Percentiles rank a stretch among this genome's conserved stretches.
Conservation (phyloP, 1,140 invertebrate species). For the Lepidostoma basale region DNA sequence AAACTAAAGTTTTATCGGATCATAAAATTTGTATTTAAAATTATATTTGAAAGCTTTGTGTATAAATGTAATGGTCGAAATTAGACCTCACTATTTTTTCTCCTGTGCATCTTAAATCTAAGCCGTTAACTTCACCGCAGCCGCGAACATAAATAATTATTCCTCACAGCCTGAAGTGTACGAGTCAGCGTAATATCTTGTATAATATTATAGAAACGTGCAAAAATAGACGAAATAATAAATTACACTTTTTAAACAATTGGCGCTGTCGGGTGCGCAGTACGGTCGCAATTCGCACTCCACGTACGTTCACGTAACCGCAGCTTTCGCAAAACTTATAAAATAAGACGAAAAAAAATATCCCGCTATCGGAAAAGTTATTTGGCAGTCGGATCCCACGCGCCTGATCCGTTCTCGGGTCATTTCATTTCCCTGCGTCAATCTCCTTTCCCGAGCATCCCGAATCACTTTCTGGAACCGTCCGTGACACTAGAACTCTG, state of each 20-base stretch:
- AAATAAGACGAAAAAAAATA: slow-evolving; percentile 44
- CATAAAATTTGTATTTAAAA: no score
- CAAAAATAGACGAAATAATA: slow-evolving; percentile 24
- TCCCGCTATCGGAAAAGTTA: slow-evolving; percentile 43
- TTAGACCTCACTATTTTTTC: no score
- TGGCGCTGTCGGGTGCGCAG: slow-evolving; percentile 7
- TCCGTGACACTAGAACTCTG: slow-evolving; percentile 8
- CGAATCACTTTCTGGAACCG: slow-evolving; percentile 8
- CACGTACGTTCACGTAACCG: slow-evolving; percentile 38
- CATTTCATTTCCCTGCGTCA: slow-evolving; percentile 36
- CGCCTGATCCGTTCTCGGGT: slow-evolving; percentile 30
- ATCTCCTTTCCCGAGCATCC: slow-evolving; percentile 7
- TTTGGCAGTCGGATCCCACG: slow-evolving; percentile 44
- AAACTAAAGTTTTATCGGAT: no score
- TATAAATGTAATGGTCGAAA: no score
- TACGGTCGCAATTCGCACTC: slow-evolving; percentile 26
- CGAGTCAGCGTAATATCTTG: no score
- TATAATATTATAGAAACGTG: no score
- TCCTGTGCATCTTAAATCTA: no score
- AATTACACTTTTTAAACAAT: slow-evolving; percentile 10
- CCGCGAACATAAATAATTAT: no score
- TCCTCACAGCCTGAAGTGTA: no score
- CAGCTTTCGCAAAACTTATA: slow-evolving; percentile 38
- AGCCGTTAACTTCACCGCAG: no score
- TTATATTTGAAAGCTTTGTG: no score